These are phyloP conservation scores for Eilema sororculum DNA, from an alignment of 2,888 invertebrate genomes.

Conservation along the genomic window DNA sequence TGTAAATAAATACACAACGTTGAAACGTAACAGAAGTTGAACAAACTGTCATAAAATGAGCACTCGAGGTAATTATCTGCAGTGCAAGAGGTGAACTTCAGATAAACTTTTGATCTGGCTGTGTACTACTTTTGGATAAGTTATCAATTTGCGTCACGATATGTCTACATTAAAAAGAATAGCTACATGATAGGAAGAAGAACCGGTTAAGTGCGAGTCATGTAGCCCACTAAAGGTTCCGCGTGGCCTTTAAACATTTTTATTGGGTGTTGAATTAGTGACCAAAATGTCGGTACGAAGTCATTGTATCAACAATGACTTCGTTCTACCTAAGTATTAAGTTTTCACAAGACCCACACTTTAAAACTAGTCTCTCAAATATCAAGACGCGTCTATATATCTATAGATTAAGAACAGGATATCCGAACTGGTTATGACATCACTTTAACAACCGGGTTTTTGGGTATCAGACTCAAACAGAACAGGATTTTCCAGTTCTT, in stretches of 20 bases:
- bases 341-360: background rate
- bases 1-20: slow-evolving; percentile 73
- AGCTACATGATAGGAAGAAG: slow-evolving; percentile 25
- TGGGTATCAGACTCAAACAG: background rate
- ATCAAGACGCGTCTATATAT: no score
- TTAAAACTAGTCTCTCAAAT: background rate
- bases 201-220: slow-evolving; percentile 11
- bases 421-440: no score
- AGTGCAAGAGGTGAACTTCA: slow-evolving; percentile 63
- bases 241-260: background rate
- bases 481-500: background rate
- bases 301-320: no score
- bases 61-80: slow-evolving; percentile 68
- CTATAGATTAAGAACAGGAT: background rate
- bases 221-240: background rate
- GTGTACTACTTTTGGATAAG: slow-evolving; percentile 80
- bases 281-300: background rate
- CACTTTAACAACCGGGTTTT: slow-evolving; percentile 1
- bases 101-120: slow-evolving; percentile 75
- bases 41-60: slow-evolving; percentile 76
- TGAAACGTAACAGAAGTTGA: slow-evolving; percentile 74
- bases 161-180: slow-evolving; percentile 60
- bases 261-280: background rate
- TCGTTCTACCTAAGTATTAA: background rate
- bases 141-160: slow-evolving; percentile 82